Conservation (phyloP, 1,140 invertebrate species). For the Caenorhabditis latens region DNA sequence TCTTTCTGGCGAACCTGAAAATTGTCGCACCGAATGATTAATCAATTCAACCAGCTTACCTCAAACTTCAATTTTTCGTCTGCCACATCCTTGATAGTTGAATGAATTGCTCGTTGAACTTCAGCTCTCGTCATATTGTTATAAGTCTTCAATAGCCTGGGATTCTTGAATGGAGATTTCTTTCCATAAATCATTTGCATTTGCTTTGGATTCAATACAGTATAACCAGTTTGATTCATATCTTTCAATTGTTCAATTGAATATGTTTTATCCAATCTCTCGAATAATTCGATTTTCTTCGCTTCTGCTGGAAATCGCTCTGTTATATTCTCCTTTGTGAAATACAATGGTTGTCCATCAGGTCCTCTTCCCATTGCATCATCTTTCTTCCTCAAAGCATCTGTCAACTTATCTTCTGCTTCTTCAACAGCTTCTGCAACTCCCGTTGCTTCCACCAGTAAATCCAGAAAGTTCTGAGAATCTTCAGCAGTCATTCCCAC, state of each 20-base stretch:
- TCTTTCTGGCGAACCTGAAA: conserved; percentile 62
- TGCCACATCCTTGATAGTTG: conserved; percentile 55
- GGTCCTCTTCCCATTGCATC: conserved; percentile 67
- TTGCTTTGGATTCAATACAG: conserved; percentile 63
- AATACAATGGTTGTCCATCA: conserved; percentile 72
- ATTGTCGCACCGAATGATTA: not conserved
- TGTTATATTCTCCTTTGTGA: conserved; percentile 70
- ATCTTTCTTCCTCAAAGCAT: conserved; percentile 54
- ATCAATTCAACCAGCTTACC: not conserved
- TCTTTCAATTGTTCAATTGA: conserved; percentile 67
- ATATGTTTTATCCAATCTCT: conserved; percentile 66
- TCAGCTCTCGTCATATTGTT: conserved; percentile 61
- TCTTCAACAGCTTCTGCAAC: conserved; percentile 68
- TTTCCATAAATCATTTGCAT: conserved; percentile 69
- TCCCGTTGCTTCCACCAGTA: conserved; percentile 66
- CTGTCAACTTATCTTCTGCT: conserved; percentile 21
- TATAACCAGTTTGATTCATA: conserved; percentile 68
- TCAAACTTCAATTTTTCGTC: conserved; percentile 49
- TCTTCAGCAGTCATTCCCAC: conserved; percentile 62
- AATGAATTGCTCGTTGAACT: conserved; percentile 58
- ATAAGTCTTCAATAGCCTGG: conserved; percentile 20
- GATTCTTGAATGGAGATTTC: conserved; percentile 70
- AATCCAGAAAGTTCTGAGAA: conserved; percentile 69
- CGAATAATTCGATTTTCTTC: conserved; percentile 68
- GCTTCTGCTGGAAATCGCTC: conserved; percentile 68